Conservation (phyloP, 2,888 invertebrate genomes). For the Lottia scabra region DNA sequence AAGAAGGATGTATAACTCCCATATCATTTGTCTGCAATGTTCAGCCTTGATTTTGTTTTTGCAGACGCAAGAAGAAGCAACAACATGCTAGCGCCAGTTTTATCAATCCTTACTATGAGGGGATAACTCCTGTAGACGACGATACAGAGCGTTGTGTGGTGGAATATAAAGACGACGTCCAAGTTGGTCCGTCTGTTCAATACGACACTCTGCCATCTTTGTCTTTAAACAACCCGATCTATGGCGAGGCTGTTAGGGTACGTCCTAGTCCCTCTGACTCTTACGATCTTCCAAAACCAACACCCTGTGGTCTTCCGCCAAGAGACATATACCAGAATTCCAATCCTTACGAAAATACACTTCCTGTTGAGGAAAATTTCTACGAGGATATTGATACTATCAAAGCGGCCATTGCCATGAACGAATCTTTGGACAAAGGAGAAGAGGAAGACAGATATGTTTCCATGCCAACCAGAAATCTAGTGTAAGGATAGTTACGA, state of each 20-base stretch:
- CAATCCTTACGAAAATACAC: not conserved
- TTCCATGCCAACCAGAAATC: slow-evolving; percentile 9
- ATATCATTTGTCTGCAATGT: too few species aligned
- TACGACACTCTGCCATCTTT: slow-evolving; percentile 14
- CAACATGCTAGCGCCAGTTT: slow-evolving; percentile 9
- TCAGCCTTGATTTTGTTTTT: not conserved
- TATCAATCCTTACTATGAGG: slow-evolving; percentile 16
- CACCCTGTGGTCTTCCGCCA: not conserved
- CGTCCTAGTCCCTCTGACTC: not conserved
- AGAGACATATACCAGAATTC: too few species aligned
- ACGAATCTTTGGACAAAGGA: not conserved
- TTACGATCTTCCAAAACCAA: slow-evolving; percentile 13
- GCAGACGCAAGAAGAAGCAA: slow-evolving; percentile 9
- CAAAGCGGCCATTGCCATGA: slow-evolving; percentile 16
- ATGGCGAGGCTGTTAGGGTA: not conserved
- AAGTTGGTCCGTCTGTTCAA: not conserved
- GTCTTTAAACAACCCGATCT: slow-evolving; percentile 16
- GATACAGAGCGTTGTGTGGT: not conserved
- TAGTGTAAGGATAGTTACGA: not conserved
- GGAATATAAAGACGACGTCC: slow-evolving; percentile 9
- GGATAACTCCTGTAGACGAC: not conserved
- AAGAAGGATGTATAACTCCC: too few species aligned
- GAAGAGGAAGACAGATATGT: slow-evolving; percentile 14
- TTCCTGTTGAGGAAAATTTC: slow-evolving; percentile 9
- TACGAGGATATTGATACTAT: slow-evolving; percentile 19